phyloP scores from a whole-genome alignment of 2,113 vertebrate genomes.

The Eulemur rufifrons region DNA sequence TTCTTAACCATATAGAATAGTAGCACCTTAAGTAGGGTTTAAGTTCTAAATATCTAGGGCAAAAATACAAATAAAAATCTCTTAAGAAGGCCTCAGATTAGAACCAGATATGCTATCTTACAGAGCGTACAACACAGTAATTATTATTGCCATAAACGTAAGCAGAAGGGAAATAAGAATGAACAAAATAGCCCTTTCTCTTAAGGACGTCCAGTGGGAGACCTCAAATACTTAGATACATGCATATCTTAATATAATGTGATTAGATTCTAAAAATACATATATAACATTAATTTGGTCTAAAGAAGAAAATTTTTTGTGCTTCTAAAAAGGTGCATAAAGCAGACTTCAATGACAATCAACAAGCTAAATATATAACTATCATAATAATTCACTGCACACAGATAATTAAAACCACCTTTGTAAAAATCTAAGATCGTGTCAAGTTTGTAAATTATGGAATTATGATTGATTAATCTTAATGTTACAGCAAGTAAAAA shows the following conservation, averaged over 20 bases:
- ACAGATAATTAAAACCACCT: not conserved
- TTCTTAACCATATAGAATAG: not conserved
- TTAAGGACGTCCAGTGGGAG: not conserved
- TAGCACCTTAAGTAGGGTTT: not conserved
- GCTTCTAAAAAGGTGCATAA: not conserved
- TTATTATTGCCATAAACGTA: not conserved
- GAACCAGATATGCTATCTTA: not conserved
- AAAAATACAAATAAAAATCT: conserved; percentile 42
- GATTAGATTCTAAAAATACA: not conserved
- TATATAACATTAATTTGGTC: not conserved
- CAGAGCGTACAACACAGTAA: not conserved
- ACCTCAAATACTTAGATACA: not conserved
- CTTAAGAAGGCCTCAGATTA: not conserved
- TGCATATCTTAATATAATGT: not conserved
- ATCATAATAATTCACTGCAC: not conserved
- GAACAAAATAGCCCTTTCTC: not conserved
- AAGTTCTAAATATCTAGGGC: conserved; percentile 15
- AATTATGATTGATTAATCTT: not conserved
- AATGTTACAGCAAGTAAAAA: not conserved
- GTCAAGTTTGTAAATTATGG: not conserved
- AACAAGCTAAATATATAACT: not conserved
- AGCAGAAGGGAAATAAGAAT: not conserved
- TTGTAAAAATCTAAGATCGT: conserved; percentile 22
- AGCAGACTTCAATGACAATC: not conserved
- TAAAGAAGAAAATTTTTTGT: not conserved